Evolutionary conservation across 1,140 invertebrate genomes (phyloP).

Genomic region (Conus betulinus): DNA sequence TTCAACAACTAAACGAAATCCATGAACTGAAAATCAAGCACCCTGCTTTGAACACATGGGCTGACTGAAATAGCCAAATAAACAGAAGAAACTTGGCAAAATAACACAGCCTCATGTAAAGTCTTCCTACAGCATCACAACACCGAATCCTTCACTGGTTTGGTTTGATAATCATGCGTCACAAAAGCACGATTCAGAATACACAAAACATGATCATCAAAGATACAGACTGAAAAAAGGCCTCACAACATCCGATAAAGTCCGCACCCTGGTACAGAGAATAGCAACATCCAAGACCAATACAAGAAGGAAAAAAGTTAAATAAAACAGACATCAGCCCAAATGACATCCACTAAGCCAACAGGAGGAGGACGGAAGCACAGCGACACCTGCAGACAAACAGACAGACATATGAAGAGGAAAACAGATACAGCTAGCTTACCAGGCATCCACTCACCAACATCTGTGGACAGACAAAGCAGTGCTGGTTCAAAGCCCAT

Average conservation of each 20-base stretch:
- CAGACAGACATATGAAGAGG: background rate
- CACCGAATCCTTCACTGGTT: background rate
- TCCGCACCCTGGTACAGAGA: background rate
- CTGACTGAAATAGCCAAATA: background rate
- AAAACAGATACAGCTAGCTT: slow-evolving; percentile 20
- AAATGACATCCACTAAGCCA: background rate
- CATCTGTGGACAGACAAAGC: slow-evolving; percentile 39
- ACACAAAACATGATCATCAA: background rate
- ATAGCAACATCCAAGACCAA: background rate
- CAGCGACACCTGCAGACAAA: background rate
- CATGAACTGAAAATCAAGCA: no score
- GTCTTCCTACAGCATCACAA: background rate
- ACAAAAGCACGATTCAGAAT: background rate
- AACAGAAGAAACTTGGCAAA: background rate
- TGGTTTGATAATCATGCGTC: background rate
- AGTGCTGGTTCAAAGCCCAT: background rate
- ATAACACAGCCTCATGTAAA: background rate
- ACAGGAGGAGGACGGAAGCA: background rate
- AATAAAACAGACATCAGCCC: background rate
- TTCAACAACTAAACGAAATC: no score
- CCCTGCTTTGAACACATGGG: background rate
- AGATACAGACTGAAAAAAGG: background rate
- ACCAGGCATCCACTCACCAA: slow-evolving; percentile 41
- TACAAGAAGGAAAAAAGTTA: background rate
- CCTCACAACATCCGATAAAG: background rate